These are phyloP conservation scores for Sylvia atricapilla DNA, from an alignment of 2,113 vertebrate species.

Conservation along the genomic window DNA sequence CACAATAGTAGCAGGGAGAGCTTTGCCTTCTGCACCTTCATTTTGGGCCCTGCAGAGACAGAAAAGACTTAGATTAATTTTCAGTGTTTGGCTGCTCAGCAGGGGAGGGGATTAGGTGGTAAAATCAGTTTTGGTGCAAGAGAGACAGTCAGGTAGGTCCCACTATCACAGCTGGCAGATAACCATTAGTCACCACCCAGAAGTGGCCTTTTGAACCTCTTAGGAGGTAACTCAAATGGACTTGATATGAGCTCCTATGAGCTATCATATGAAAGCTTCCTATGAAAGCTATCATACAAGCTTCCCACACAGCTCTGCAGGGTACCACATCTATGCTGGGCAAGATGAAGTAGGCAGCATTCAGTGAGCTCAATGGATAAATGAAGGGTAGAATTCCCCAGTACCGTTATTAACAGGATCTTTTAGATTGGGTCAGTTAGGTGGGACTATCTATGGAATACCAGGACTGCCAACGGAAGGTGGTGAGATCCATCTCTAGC, in stretches of 20 bases:
- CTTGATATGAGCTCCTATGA: not conserved
- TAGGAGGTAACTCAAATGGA: not conserved
- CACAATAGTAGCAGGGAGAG: not conserved
- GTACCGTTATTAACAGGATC: rapidly evolving
- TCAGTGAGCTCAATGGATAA: not conserved
- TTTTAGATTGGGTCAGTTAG: not conserved
- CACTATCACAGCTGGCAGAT: not conserved
- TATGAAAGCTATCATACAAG: not conserved
- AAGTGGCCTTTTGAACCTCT: not conserved
- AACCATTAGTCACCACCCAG: not conserved
- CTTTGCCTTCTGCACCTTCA: not conserved
- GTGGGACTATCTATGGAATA: not conserved
- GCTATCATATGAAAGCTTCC: not conserved
- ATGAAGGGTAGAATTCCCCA: not conserved
- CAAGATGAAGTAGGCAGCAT: not conserved
- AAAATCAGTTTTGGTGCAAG: not conserved
- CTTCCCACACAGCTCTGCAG: not conserved
- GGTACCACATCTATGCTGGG: not conserved
- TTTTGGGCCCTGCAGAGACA: not conserved
- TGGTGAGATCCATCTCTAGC: not conserved
- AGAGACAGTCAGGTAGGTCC: not conserved
- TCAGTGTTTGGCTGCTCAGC: not conserved
- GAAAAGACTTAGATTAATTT: not conserved
- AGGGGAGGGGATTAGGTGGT: not conserved
- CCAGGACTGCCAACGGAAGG: not conserved